phyloP scores from a whole-genome alignment of 2,888 invertebrate genomes.

The Strigamia transsilvanica region DNA sequence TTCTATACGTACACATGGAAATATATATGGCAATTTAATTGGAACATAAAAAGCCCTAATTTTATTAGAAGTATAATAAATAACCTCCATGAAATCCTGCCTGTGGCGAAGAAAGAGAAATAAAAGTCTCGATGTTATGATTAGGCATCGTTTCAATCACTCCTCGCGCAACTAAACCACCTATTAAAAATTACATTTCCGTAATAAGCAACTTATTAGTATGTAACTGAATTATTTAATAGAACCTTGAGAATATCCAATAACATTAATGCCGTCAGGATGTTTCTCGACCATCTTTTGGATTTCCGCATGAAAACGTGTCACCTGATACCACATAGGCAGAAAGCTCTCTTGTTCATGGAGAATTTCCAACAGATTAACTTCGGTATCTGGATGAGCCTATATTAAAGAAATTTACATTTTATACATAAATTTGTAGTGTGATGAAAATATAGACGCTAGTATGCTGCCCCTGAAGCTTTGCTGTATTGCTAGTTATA shows the following conservation, averaged over 20 bases:
- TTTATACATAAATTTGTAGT: too few relatives aligned
- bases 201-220: neutral
- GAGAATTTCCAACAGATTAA: slow-evolving; percentile 80
- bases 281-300: slow-evolving; percentile 75
- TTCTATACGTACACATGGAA: neutral
- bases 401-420: slow-evolving; percentile 62
- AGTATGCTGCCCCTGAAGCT: too few relatives aligned
- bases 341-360: slow-evolving; percentile 84
- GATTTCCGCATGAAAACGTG: slow-evolving; percentile 76
- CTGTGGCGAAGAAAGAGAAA: slow-evolving; percentile 31
- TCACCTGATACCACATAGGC: slow-evolving; percentile 85
- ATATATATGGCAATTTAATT: too few relatives aligned
- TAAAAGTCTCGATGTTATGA: slow-evolving; percentile 30
- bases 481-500: too few relatives aligned
- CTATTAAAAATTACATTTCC: neutral
- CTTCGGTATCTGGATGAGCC: slow-evolving; percentile 84
- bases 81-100: slow-evolving; percentile 48
- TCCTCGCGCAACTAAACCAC: slow-evolving; percentile 36
- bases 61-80: too few relatives aligned
- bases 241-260: slow-evolving; percentile 68
- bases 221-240: too few relatives aligned
- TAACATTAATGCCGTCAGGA: slow-evolving; percentile 83
- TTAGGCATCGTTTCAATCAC: slow-evolving; percentile 33
- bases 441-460: too few relatives aligned
- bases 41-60: too few relatives aligned